phyloP scores from a whole-genome alignment of 2,113 vertebrate species.

The Noctilio leporinus region DNA sequence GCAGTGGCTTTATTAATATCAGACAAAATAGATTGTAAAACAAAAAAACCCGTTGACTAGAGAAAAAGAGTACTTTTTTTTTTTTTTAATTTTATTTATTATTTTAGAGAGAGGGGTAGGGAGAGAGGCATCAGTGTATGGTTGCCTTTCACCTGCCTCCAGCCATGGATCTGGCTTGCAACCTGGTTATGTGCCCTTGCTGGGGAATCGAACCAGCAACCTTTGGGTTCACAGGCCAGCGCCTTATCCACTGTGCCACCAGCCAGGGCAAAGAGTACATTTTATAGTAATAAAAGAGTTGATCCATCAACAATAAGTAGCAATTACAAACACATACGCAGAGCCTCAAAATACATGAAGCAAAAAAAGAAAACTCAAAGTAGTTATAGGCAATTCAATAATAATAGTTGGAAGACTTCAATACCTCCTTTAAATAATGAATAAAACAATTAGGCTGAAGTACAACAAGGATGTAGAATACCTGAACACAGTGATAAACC shows the following conservation, averaged over 20 bases:
- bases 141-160: no score
- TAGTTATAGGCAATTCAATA: background rate
- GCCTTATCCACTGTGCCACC: no score
- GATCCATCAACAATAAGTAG: background rate
- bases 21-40: background rate
- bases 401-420: background rate
- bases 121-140: no score
- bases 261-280: no score
- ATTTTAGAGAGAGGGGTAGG: no score
- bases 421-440: background rate
- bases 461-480: background rate
- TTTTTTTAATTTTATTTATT: no score
- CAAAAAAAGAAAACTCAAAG: background rate
- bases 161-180: no score
- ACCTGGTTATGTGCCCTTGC: no score
- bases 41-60: background rate
- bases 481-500: background rate
- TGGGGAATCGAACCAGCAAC: no score
- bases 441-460: background rate
- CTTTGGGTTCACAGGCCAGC: no score
- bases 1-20: background rate
- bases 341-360: background rate
- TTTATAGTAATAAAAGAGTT: background rate
- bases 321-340: background rate
- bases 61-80: slow-evolving; percentile 16